A percentile compares a stretch with the other conserved stretches of the same genome.
These are phyloP conservation scores for Limnothrissa miodon DNA, from an alignment of 2,113 vertebrate genomes.

Conservation along the genomic window DNA sequence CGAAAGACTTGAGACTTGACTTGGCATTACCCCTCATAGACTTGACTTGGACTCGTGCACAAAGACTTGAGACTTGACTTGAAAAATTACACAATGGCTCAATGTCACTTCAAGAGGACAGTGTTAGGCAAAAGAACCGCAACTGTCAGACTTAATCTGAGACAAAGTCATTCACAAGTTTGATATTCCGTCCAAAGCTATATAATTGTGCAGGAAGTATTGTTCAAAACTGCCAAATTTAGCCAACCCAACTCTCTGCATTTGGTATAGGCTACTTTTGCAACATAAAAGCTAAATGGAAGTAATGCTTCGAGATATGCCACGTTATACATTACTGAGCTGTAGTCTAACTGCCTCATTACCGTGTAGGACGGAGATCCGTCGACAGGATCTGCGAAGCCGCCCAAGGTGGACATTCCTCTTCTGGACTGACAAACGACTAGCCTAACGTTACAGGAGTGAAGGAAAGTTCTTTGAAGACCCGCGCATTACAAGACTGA, in stretches of 20 bases:
- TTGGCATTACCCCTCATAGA: too few relatives aligned
- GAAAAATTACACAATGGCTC: neutral
- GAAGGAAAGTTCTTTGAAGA: neutral
- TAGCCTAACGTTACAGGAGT: neutral
- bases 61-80: too few relatives aligned
- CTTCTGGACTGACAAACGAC: neutral
- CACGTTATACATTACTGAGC: neutral
- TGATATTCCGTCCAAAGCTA: neutral
- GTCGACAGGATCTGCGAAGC: neutral
- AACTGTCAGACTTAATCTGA: neutral
- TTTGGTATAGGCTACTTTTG: neutral
- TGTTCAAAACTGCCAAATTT: neutral
- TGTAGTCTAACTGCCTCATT: neutral
- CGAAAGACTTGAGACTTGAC: too few relatives aligned
- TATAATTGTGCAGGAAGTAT: neutral
- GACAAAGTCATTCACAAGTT: neutral
- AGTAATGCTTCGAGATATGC: neutral
- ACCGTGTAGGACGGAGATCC: slow-evolving; percentile 41
- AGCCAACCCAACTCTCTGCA: neutral
- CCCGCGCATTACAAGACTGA: neutral
- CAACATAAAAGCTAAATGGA: neutral
- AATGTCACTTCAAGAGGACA: neutral
- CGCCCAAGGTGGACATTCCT: neutral
- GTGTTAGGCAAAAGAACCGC: neutral
- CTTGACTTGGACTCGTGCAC: too few relatives aligned